phyloP scores from a whole-genome alignment of 2,113 vertebrate species.

The Platichthys stellatus region DNA sequence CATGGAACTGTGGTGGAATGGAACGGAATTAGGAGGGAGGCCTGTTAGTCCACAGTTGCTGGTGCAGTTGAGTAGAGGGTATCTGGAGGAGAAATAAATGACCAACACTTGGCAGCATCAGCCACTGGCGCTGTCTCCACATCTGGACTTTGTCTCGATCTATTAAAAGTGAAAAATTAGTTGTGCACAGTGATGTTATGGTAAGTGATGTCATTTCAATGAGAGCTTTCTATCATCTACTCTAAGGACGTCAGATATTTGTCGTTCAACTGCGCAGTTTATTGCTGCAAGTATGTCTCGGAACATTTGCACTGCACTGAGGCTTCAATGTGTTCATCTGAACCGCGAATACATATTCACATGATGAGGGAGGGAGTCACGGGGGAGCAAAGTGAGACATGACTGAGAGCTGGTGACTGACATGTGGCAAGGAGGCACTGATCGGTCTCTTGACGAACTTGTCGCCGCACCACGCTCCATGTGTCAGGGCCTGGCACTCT shows the following conservation, averaged over 20 bases:
- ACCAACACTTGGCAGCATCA: conserved; percentile 45
- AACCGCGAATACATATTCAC: conserved; percentile 50
- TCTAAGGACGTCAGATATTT: conserved; percentile 36
- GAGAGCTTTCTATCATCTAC: conserved; percentile 40
- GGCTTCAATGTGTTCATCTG: conserved; percentile 21
- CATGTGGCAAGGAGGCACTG: conserved; percentile 74
- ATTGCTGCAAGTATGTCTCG: not conserved
- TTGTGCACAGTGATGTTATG: conserved; percentile 3
- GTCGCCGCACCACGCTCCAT: conserved; percentile 79
- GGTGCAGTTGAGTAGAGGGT: conserved; percentile 18
- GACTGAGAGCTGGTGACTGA: conserved; percentile 66
- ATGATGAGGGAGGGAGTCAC: conserved; percentile 11
- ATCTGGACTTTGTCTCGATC: conserved; percentile 59
- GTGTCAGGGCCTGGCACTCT: conserved; percentile 72
- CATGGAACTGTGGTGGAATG: conserved; percentile 26
- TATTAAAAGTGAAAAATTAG: conserved; percentile 52
- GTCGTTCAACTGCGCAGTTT: conserved; percentile 17
- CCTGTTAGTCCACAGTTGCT: conserved; percentile 19
- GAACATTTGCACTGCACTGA: conserved; percentile 23
- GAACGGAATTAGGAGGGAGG: conserved; percentile 19
- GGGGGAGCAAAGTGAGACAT: conserved; percentile 50
- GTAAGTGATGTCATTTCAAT: conserved; percentile 40
- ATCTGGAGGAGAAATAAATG: conserved; percentile 47
- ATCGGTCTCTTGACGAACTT: conserved; percentile 74
- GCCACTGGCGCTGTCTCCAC: conserved; percentile 47